Base-by-base conservation (phyloP, 2,797 vertebrate species). In the Iguana delicatissima region DNA sequence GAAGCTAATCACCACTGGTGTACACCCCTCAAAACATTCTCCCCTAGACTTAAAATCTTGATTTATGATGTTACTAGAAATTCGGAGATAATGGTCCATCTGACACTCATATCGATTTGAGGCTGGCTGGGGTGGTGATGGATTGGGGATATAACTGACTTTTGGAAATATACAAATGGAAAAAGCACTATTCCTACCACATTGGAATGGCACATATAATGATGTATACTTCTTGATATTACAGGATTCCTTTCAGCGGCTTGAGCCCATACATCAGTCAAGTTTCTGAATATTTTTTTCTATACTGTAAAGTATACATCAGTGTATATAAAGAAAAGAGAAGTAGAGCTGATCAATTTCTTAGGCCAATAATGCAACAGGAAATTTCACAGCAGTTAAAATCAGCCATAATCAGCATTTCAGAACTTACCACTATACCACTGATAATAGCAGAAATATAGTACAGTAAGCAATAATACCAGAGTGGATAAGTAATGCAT, bases 41-140 rank as follows among this genome's bases (percentile, higher is more conserved):
- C 42, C 57, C 76, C 91, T 77, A 85, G 77, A 79, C 67, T 84
- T 87, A 67, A 84, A 80, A 85, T 83, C 35, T 86, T 52, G 42
- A 87, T 64, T 89, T 79, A 90, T 73, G 83, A 42, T 89, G n/a
- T 79, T 52, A 52, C 52, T 91, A 92, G 32, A 86, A 93, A 88
- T 81, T 90, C 38, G 79, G 74, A 57, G 3, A 1, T n/a, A 81
- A 32, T 72, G 26, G 6, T 83, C 79, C 87, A 59, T 6, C 59
- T 35, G 22, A 1, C 8, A 0, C 0, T 64, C 9, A 9, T 84
- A 90, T 87, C 80, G 64, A 29, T 90, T 87, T 85, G 62, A 10
- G 84, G 80, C 20, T 57, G 46, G 16, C 24, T 5, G 9, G 26
- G 13, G 18, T 8, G 24, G 38, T 24, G 20, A 29, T 10, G 20